phyloP scores from a whole-genome alignment of 2,888 invertebrate genomes.

The Dysmachus trigonus region DNA sequence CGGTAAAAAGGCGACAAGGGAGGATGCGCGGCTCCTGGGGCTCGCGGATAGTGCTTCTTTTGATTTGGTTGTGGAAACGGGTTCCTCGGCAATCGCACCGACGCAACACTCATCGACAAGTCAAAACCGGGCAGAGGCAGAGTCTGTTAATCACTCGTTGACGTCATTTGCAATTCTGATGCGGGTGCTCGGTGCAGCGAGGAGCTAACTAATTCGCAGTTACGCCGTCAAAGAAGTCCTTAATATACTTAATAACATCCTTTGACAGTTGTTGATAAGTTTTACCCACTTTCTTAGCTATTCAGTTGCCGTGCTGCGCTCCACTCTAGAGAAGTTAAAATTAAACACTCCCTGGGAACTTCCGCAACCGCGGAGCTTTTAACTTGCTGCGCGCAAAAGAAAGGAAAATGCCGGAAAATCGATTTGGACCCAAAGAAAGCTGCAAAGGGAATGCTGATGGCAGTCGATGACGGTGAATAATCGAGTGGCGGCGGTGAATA shows the following conservation, averaged over 20 bases:
- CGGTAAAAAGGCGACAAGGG: conserved; percentile 26
- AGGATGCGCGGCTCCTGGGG: background rate
- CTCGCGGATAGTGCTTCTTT: background rate
- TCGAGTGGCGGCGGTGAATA: conserved; percentile 37
- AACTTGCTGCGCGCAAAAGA: background rate
- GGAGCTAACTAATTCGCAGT: background rate
- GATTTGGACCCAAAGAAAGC: conserved; percentile 30
- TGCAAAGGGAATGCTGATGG: conserved; percentile 9
- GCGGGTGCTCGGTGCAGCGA: background rate
- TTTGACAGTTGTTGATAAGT: conserved; percentile 10
- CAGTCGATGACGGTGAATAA: conserved; percentile 41
- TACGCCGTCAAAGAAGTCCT: conserved; percentile 25
- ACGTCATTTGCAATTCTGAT: conserved; percentile 39
- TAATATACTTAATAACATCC: conserved; percentile 29
- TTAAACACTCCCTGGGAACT: conserved; percentile 10
- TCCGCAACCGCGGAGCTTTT: background rate
- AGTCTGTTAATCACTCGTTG: conserved; percentile 10
- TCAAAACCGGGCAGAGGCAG: background rate
- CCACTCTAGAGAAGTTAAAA: background rate
- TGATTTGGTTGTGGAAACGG: background rate
- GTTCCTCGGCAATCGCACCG: background rate
- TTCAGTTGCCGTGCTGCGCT: background rate
- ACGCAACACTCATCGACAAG: too few relatives aligned
- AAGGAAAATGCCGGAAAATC: conserved; percentile 32
- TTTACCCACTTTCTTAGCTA: background rate